Percentiles rank a stretch among this genome's conserved stretches.
Conservation (phyloP, 2,888 invertebrate genomes). For the Theretra japonica region DNA sequence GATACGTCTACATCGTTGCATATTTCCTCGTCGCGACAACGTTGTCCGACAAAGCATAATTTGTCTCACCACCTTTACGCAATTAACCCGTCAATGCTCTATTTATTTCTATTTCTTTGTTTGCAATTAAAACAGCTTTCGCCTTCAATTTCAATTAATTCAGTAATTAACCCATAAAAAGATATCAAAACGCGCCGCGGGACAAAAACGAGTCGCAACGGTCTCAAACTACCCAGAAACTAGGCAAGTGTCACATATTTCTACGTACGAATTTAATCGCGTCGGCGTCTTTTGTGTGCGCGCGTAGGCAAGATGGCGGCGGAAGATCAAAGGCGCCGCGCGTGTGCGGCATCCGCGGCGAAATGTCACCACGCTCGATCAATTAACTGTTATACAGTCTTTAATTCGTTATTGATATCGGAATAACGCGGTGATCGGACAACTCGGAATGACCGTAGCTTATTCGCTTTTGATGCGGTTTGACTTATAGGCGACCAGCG, state of each 20-base stretch:
- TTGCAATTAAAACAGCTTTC: constrained; percentile 19
- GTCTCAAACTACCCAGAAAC: constrained; percentile 60
- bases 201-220: constrained; percentile 55
- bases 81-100: not conserved
- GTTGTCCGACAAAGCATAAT: not conserved
- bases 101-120: constrained; percentile 16
- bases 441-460: constrained; percentile 60
- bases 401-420: constrained; percentile 77
- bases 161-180: constrained; percentile 30
- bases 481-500: constrained; percentile 37
- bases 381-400: constrained; percentile 74
- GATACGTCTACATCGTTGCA: not conserved
- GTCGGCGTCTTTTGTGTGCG: constrained; percentile 71
- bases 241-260: constrained; percentile 81
- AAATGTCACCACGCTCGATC: constrained; percentile 82
- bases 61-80: constrained; percentile 6
- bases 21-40: not conserved
- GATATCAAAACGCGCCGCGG: constrained; percentile 23
- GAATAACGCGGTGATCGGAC: constrained; percentile 55
- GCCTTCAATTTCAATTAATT: constrained; percentile 27
- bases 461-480: constrained; percentile 56
- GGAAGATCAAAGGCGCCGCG: constrained; percentile 74
- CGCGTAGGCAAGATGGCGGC: constrained; percentile 62
- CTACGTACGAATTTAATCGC: constrained; percentile 81
- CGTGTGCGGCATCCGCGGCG: constrained; percentile 70